Evolutionary conservation across 2,888 invertebrate genomes (phyloP), one percentile per base, ranked within the genome.

Genomic region (Endotricha flammealis): DNA sequence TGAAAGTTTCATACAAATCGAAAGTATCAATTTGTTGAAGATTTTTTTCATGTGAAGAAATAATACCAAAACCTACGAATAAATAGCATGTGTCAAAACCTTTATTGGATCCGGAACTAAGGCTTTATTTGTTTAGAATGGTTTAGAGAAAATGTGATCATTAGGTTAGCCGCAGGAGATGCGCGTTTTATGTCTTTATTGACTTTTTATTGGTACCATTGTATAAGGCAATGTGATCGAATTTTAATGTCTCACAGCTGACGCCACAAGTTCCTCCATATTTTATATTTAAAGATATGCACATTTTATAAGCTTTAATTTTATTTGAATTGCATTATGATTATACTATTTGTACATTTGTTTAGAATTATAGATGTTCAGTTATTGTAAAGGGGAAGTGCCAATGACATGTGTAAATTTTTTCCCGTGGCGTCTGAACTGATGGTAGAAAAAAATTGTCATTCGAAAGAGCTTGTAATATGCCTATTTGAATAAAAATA

Each of bases 151-250:
- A 78, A 75, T 64, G 66, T 57, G 56, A 59, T 72, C 72, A 85
- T 83, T 79, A 82, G 81, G 79, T 76, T 57, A 81, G 80, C 83
- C 85, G 44, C 85, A 83, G 77, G 82, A 78, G 80, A 73, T 62
- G 57, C 60, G 56, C 41, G 41, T 79, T n/a, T 80, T 77, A 80
- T 80, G 64, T 53, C 65, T 80, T 75, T 75, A 82, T 80, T 72
- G 58, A 44, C 46, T 57, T 71, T 80, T 78, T 80, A 79, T 76
- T 69, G 58, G 52, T 62, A 39, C 50, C 53, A 63, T 60, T 64
- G 57, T 61, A 62, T 20, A 67, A 66, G 57, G 36, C 46, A 53
- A 58, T 57, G 57, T 54, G 64, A 65, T 57, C 41, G 44, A 28
- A 36, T 23, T 40, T 38, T 62, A 54, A 65, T 57, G 53, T 29